Evolutionary conservation across 2,113 vertebrate genomes (phyloP).

Genomic region (Suricata suricatta): DNA sequence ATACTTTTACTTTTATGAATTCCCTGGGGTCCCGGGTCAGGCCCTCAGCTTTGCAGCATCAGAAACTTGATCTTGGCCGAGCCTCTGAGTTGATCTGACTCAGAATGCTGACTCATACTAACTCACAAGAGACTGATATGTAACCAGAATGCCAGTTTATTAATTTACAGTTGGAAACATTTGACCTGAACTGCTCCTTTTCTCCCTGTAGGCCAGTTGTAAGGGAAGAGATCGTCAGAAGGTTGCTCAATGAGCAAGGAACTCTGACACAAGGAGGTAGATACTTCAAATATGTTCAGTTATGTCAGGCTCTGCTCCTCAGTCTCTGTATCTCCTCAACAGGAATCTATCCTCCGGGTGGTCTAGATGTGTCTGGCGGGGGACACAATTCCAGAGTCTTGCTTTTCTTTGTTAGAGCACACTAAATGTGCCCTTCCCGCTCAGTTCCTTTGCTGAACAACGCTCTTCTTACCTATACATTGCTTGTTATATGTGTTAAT

Average conservation of each 20-base stretch:
- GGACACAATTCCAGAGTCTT: background rate
- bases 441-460: background rate
- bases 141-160: conserved; percentile 62
- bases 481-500: conserved; percentile 5
- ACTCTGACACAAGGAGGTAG: background rate
- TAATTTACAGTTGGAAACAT: conserved; percentile 61
- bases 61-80: conserved; percentile 67
- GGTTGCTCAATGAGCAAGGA: conserved; percentile 44
- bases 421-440: background rate
- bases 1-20: conserved; percentile 13
- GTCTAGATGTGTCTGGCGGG: background rate
- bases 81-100: conserved; percentile 29
- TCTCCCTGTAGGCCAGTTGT: conserved; percentile 4
- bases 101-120: conserved; percentile 71
- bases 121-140: conserved; percentile 60
- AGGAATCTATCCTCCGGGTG: background rate
- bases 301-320: background rate
- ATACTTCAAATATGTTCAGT: conserved; percentile 11
- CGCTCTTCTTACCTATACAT: background rate
- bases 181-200: conserved; percentile 23
- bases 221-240: conserved; percentile 38
- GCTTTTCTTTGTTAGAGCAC: background rate
- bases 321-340: background rate
- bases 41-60: conserved; percentile 50
- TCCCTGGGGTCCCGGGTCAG: conserved; percentile 24